Evolutionary conservation across 2,888 invertebrate species (phyloP), one percentile per base, ranked within the genome.

Genomic region (Spatulosminthurus flaviceps): DNA sequence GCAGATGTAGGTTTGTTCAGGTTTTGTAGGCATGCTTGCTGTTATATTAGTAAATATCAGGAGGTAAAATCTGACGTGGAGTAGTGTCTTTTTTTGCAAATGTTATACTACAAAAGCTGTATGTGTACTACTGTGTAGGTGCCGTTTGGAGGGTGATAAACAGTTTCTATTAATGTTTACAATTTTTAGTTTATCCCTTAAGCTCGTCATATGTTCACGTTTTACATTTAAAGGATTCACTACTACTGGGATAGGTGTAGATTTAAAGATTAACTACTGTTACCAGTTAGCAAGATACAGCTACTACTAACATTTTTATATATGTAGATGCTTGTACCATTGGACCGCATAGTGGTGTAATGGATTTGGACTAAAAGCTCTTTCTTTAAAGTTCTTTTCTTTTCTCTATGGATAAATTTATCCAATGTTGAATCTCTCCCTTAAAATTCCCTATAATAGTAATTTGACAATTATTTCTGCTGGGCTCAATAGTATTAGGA

Each of bases 1-100:
- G 51, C 51, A 51, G 51, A 51, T 51, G 51, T 51, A 51, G 51
- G 51, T 51, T 51, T 51, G 51, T n/a, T n/a, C n/a, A n/a, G n/a
- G n/a, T n/a, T n/a, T n/a, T n/a, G n/a, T n/a, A n/a, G n/a, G n/a
- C n/a, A n/a, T n/a, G n/a, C n/a, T n/a, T n/a, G n/a, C n/a, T n/a
- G n/a, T n/a, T n/a, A n/a, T n/a, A n/a, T n/a, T n/a, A n/a, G n/a
- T n/a, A n/a, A n/a, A n/a, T 51, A 51, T 51, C 51, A 51, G 19
- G 1, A 51, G 51, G 2, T 51, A 16, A 19, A 51, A 51, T 51
- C 51, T 51, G 51, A 51, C n/a, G 51, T 19, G 16, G 16, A 51
- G 51, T 51, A 5, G 51, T 51, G 9, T 11, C 51, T 51, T 51
- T 51, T 51, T n/a, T 51, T 51, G n/a, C 51, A 51, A 51, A 51